A percentile compares a stretch with the other conserved stretches of the same genome.
Conservation (phyloP, 2,797 vertebrate genomes). For the Clarias laeviceps region DNA sequence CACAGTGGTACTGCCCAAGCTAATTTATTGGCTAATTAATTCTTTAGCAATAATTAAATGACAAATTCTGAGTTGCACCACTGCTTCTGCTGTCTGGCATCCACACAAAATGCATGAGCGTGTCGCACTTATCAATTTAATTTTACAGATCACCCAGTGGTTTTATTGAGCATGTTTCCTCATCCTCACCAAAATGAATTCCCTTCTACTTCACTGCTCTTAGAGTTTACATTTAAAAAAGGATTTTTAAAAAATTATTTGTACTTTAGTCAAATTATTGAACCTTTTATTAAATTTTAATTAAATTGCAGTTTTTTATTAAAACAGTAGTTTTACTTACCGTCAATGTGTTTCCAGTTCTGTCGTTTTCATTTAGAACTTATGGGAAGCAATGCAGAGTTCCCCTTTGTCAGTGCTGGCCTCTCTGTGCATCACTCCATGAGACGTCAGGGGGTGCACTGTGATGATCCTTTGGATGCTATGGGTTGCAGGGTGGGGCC, state of each 20-base stretch:
- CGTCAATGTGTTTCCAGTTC: not conserved
- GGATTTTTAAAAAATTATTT: not conserved
- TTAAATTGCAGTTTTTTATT: not conserved
- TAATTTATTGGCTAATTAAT: constrained; percentile 2
- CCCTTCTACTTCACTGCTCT: not conserved
- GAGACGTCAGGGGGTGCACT: too few species aligned
- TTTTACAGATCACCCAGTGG: constrained; percentile 15
- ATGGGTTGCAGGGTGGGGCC: too few species aligned
- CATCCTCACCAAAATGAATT: not conserved
- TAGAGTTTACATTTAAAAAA: not conserved
- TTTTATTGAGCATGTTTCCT: not conserved
- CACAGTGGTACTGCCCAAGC: not conserved
- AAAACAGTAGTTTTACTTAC: not conserved
- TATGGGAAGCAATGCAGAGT: not conserved
- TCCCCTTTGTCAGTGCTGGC: too few species aligned
- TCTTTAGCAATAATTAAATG: constrained; percentile 1
- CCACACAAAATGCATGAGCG: not conserved
- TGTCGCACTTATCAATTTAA: constrained; percentile 11
- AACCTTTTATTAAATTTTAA: not conserved
- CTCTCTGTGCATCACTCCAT: too few species aligned
- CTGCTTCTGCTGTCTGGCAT: not conserved
- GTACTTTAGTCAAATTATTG: not conserved
- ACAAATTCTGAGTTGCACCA: not conserved
- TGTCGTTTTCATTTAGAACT: not conserved
- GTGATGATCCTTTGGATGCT: too few species aligned